Evolutionary conservation across 2,888 invertebrate genomes (phyloP).

Genomic region (Iselma pallidipennis): DNA sequence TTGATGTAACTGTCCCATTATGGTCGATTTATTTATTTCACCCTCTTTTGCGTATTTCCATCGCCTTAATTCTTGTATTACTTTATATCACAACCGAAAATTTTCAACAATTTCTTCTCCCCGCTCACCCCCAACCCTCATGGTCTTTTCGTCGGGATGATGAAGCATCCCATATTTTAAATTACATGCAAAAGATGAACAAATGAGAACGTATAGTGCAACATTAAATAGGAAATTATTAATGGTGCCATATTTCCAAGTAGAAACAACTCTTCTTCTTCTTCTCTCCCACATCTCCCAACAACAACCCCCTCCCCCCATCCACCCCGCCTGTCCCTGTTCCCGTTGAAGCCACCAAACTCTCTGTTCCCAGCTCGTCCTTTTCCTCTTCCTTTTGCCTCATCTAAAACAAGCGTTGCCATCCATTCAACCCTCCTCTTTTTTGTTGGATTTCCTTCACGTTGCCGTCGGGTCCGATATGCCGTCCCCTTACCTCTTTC

Average conservation of each 20-base stretch:
- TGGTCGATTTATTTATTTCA: neutral
- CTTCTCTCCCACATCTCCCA: conserved; percentile 29
- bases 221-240: conserved; percentile 55
- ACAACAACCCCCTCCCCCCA: conserved; percentile 14
- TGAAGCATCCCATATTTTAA: conserved; percentile 46
- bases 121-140: neutral
- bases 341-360: too few species aligned
- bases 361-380: neutral
- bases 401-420: neutral
- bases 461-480: conserved; percentile 7
- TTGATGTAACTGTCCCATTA: neutral
- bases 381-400: neutral
- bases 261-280: conserved; percentile 36
- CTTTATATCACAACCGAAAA: neutral
- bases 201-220: conserved; percentile 55
- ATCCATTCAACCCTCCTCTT: neutral
- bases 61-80: neutral
- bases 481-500: neutral
- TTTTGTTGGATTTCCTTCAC: conserved; percentile 19
- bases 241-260: conserved; percentile 54
- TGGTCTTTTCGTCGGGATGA: conserved; percentile 30
- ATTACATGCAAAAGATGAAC: conserved; percentile 46
- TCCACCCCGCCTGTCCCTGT: neutral
- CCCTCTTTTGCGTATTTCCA: neutral
- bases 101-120: neutral